Evolutionary conservation across 1,140 invertebrate genomes (phyloP), one percentile per base, ranked within the genome.

Genomic region (Ips nitidus): DNA sequence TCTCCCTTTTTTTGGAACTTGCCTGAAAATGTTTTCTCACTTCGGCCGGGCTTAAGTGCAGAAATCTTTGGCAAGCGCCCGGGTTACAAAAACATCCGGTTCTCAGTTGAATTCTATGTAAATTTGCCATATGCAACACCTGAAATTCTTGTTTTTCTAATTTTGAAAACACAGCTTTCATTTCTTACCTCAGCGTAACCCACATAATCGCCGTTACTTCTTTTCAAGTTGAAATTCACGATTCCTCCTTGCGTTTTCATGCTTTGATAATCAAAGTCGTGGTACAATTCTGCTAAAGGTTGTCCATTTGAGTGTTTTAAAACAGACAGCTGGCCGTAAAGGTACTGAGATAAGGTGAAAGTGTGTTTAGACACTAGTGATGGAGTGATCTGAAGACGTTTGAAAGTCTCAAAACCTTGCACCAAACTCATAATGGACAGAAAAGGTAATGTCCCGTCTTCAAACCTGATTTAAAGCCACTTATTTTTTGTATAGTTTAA

Each of bases 81-180:
- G 95, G 91, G 84, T 98, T 98, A 80, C 97, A 99, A 79, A 98
- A 97, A 80, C 96, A 98, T 0, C 97, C 96, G 2, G 94, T 96
- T 73, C 97, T 85, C 22, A 99, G 77, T 75, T 92, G 89, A 62
- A 98, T 92, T 67, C 91, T 89, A 79, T 95, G 90, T 37, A 97
- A 78, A 70, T 93, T 89, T 0, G 94, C 92, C 82, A 98, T 89
- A 74, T 95, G 92, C 66, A 94, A 86, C 37, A 98, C 92, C 91
- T 94, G 79, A 64, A 72, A 63, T 56, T 7, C 43, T 8, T 5
- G 4, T 45, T 45, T 45, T 8, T 45, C 43, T 45, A 45, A 5
- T 45, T 45, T 22, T 22, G 4, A 22, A 55, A 55, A 55, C 6
- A 55, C 6, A 55, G n/a, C n/a, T 55, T 55, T 38, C 6, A 38